Conservation (phyloP, 2,888 invertebrate genomes). For the Synanthedon andrenaeformis region DNA sequence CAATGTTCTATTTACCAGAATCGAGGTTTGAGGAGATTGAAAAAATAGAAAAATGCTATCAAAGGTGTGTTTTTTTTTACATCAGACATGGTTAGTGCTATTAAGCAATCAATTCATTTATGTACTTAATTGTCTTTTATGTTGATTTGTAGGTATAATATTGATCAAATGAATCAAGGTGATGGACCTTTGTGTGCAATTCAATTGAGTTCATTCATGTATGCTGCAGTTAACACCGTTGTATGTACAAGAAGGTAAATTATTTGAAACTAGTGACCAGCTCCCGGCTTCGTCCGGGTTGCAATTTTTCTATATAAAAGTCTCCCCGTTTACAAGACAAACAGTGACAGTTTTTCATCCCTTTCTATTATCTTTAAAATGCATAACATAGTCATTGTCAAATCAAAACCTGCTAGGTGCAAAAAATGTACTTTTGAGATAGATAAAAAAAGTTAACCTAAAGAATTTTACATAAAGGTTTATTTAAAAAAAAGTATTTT, state of each 20-base stretch:
- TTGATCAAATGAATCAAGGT: constrained; percentile 72
- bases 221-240: constrained; percentile 85
- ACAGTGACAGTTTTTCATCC: too few relatives aligned
- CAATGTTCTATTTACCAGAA: constrained; percentile 80
- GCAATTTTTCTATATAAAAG: too few relatives aligned
- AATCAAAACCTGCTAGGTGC: too few relatives aligned
- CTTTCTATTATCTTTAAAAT: background rate
- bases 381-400: background rate
- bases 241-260: constrained; percentile 82
- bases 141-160: constrained; percentile 72
- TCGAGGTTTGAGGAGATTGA: constrained; percentile 63
- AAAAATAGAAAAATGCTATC: constrained; percentile 73
- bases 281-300: too few relatives aligned
- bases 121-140: background rate
- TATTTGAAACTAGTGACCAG: background rate
- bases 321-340: too few relatives aligned
- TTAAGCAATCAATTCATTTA: background rate
- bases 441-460: too few relatives aligned
- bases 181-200: constrained; percentile 86
- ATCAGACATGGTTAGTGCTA: background rate
- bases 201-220: constrained; percentile 90
- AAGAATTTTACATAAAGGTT: too few relatives aligned
- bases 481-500: too few relatives aligned
- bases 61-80: constrained; percentile 32
- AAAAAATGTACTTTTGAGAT: too few relatives aligned